phyloP scores from a whole-genome alignment of 1,140 invertebrate genomes.

The Gryllus bimaculatus region DNA sequence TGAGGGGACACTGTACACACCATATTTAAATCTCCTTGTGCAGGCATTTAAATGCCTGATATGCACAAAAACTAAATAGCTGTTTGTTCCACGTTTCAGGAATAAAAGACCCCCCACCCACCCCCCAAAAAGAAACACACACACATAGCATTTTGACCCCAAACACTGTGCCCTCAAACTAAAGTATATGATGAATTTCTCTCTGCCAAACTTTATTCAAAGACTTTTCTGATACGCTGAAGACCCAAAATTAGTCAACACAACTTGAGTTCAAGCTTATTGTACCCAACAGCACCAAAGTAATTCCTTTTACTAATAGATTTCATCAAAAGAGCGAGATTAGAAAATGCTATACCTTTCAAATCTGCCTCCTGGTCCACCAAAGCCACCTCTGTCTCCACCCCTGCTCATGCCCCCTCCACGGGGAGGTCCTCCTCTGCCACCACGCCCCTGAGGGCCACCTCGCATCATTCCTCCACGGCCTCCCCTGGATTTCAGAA shows the following conservation, averaged over 20 bases:
- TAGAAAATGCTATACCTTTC: background rate
- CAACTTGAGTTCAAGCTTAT: background rate
- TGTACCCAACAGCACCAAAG: background rate
- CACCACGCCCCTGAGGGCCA: slow-evolving; percentile 13
- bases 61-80: too few relatives aligned
- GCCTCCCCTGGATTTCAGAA: slow-evolving; percentile 6
- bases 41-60: too few relatives aligned
- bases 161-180: too few relatives aligned
- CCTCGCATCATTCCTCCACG: slow-evolving; percentile 17
- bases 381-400: slow-evolving; percentile 16
- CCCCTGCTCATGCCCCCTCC: slow-evolving; percentile 17
- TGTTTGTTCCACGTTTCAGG: too few relatives aligned
- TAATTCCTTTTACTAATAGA: background rate
- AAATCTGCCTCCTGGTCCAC: slow-evolving; percentile 8
- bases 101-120: too few relatives aligned
- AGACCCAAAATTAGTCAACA: background rate
- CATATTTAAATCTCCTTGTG: too few relatives aligned
- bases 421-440: slow-evolving; percentile 15
- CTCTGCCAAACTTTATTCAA: too few relatives aligned
- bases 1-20: too few relatives aligned
- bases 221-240: background rate
- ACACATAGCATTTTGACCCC: too few relatives aligned
- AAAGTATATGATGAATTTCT: too few relatives aligned
- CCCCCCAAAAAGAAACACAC: too few relatives aligned
- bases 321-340: background rate